phyloP scores from a whole-genome alignment of 1,140 invertebrate species.

The Campoletis sonorensis region DNA sequence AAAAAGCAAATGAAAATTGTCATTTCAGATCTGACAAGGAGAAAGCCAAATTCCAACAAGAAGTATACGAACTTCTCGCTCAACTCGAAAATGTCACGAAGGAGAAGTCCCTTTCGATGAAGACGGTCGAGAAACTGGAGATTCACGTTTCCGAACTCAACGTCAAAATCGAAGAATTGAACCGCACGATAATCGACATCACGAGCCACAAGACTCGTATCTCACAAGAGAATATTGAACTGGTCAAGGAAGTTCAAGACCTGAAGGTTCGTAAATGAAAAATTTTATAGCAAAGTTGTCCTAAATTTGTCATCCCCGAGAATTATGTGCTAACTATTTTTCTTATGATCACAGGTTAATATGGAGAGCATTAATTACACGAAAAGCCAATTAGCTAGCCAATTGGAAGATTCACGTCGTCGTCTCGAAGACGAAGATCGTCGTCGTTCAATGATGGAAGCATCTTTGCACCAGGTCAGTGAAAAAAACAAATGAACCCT shows the following conservation, averaged over 20 bases:
- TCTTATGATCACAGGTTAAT: slow-evolving; percentile 81
- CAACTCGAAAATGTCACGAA: slow-evolving; percentile 95
- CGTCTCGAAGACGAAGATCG: slow-evolving; percentile 96
- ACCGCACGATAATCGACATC: slow-evolving; percentile 95
- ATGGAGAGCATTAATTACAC: slow-evolving; percentile 94
- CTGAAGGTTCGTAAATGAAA: slow-evolving; percentile 82
- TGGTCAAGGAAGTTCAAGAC: slow-evolving; percentile 95
- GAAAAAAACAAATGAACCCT: slow-evolving; percentile 22
- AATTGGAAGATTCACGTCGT: slow-evolving; percentile 95
- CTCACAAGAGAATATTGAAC: slow-evolving; percentile 94
- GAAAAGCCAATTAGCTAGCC: slow-evolving; percentile 90
- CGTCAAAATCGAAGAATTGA: slow-evolving; percentile 96
- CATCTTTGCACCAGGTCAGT: slow-evolving; percentile 87
- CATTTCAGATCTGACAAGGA: slow-evolving; percentile 94
- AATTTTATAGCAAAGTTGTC: background rate
- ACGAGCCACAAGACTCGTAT: slow-evolving; percentile 92
- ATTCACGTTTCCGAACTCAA: slow-evolving; percentile 91
- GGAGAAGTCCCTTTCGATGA: slow-evolving; percentile 90
- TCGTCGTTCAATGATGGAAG: slow-evolving; percentile 91
- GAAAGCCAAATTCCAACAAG: slow-evolving; percentile 96
- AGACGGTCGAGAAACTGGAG: slow-evolving; percentile 94
- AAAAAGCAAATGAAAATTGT: background rate
- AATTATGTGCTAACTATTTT: background rate
- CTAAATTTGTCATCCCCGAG: background rate
- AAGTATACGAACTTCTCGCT: slow-evolving; percentile 95